Evolutionary conservation across 2,888 invertebrate species (phyloP).

Genomic region (Tortrix viridana): DNA sequence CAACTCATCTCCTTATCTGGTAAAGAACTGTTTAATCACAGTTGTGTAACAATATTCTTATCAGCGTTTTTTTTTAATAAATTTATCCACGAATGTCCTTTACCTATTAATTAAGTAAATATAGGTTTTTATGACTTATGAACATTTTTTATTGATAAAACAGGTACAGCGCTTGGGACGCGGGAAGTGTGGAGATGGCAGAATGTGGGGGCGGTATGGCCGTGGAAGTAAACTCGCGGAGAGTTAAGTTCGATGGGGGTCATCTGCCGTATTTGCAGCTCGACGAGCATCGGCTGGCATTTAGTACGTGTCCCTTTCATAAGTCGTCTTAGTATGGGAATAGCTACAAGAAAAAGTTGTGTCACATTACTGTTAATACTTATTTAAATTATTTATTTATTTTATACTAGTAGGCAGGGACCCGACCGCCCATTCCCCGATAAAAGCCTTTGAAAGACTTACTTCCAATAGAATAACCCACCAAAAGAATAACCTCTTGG

Average conservation of each 20-base stretch:
- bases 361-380: no score
- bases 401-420: no score
- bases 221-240: slow-evolving; percentile 60
- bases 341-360: no score
- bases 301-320: slow-evolving; percentile 57
- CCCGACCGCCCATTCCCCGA: no score
- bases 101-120: no score
- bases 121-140: no score
- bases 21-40: slow-evolving; percentile 61
- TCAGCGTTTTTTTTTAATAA: not conserved
- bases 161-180: slow-evolving; percentile 80
- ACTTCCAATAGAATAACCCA: no score
- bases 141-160: not conserved
- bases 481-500: no score
- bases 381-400: no score
- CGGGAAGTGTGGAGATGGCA: slow-evolving; percentile 71
- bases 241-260: slow-evolving; percentile 68
- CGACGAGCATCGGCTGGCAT: slow-evolving; percentile 76
- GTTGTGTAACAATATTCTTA: not conserved
- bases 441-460: no score
- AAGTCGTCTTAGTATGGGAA: no score
- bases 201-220: slow-evolving; percentile 74
- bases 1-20: slow-evolving; percentile 96
- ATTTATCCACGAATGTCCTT: no score
- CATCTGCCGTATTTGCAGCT: slow-evolving; percentile 63